These are phyloP conservation scores for Oreochromis mossambicus DNA, from an alignment of 2,797 vertebrate species.

Conservation along the genomic window DNA sequence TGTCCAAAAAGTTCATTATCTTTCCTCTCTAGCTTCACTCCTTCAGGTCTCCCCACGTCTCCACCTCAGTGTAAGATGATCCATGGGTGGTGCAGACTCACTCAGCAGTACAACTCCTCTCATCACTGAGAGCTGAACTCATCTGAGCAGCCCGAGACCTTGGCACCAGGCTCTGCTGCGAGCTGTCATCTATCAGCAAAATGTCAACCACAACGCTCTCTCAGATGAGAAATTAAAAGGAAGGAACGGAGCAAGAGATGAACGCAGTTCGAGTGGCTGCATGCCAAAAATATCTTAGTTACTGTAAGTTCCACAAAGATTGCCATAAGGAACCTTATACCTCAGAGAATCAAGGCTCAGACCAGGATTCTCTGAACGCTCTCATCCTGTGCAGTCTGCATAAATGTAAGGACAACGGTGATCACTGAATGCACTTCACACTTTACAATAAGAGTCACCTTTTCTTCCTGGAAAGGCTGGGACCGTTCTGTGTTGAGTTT, in stretches of 20 bases:
- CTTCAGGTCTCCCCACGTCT: neutral
- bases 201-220: slow-evolving; percentile 36
- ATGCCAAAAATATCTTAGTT: neutral
- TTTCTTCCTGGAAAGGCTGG: neutral
- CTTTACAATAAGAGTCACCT: neutral
- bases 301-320: neutral
- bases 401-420: neutral
- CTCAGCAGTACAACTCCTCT: neutral
- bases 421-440: neutral
- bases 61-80: slow-evolving; percentile 9
- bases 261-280: neutral
- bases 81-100: slow-evolving; percentile 20
- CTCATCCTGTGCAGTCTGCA: neutral
- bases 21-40: neutral
- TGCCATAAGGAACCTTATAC: neutral
- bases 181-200: slow-evolving; percentile 40
- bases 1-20: neutral
- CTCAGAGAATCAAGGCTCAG: neutral
- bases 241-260: neutral
- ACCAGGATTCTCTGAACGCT: neutral
- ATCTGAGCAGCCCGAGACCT: slow-evolving; percentile 28
- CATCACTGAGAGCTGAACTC: slow-evolving; percentile 22
- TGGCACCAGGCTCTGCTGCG: slow-evolving; percentile 14
- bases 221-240: slow-evolving; percentile 36
- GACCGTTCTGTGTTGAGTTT: neutral